phyloP scores from a whole-genome alignment of 2,797 vertebrate genomes.

The Channa striata region DNA sequence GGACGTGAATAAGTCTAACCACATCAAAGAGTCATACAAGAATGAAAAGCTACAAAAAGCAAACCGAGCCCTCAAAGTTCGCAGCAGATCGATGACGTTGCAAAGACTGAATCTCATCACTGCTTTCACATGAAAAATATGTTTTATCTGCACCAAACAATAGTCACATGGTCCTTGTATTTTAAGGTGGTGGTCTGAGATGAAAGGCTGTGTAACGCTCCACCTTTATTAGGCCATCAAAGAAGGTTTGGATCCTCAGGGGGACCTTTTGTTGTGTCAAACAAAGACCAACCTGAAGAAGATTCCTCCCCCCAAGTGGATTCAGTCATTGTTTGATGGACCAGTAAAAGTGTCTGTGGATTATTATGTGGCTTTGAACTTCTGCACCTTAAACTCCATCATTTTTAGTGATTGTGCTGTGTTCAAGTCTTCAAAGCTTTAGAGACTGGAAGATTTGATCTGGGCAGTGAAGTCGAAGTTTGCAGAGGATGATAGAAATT shows the following conservation, averaged over 20 bases:
- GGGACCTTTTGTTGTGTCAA: slow-evolving; percentile 40
- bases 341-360: slow-evolving; percentile 21
- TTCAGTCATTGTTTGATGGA: slow-evolving; percentile 21
- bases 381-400: slow-evolving; percentile 20
- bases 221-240: slow-evolving; percentile 45
- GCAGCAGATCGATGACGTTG: neutral
- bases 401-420: neutral
- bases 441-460: neutral
- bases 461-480: neutral
- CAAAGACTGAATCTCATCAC: neutral
- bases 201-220: slow-evolving; percentile 27
- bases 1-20: slow-evolving; percentile 3
- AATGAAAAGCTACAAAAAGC: slow-evolving; percentile 2
- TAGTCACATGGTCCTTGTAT: neutral
- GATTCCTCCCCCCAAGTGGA: neutral
- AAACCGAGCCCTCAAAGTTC: neutral
- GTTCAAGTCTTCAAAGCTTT: slow-evolving; percentile 15
- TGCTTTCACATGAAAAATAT: neutral
- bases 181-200: neutral
- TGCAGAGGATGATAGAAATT: neutral
- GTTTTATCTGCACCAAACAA: slow-evolving; percentile 6
- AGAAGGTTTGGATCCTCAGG: slow-evolving; percentile 34
- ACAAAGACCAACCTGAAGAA: slow-evolving; percentile 42
- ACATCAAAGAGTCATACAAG: slow-evolving; percentile 2
- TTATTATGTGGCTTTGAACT: slow-evolving; percentile 28